Base-by-base conservation (phyloP, 2,113 vertebrate genomes). In the Reinhardtius hippoglossoides region DNA sequence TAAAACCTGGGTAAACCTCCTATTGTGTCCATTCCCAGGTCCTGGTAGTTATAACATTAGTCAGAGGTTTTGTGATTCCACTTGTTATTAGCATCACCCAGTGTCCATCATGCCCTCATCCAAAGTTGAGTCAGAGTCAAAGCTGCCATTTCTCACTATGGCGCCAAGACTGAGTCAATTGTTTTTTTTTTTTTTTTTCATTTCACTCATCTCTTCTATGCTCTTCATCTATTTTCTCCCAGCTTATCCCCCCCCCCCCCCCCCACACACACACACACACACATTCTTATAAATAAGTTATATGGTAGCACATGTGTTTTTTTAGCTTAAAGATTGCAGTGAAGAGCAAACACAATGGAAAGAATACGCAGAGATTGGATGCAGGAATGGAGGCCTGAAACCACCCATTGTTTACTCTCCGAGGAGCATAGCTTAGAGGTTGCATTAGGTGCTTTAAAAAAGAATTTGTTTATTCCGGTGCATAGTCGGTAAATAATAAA, bases 221-320 rank as follows among this genome's bases (percentile, higher is more conserved):
- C 56, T 66, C 50, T 73, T 50, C 65, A 77, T 69, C 48, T 24
- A 24, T 50, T 56, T 75, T 73, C 60, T 56, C 42, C 31, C 68
- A 71, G 44, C 55, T 31, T 76, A 35, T 72, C 23, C 66, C 59
- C 57, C 40, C 52, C 40, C 64, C 37, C n/a, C n/a, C n/a, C n/a
- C n/a, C n/a, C n/a, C n/a, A n/a, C n/a, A n/a, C n/a, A n/a, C n/a
- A n/a, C n/a, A n/a, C n/a, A n/a, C n/a, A n/a, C n/a, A n/a, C n/a
- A 74, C 62, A 56, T 74, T 61, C 58, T 78, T 42, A 90, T 92
- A 64, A 90, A 92, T 88, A 88, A 89, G 65, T 91, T 56, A 91
- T 78, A 80, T 76, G 83, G 81, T 55, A 65, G 81, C 31, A 27
- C 67, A 44, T 85, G 86, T 66, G 67, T 56, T 56, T 63, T 82